Conservation (phyloP, 2,113 vertebrate species). For the Talpa occidentalis region DNA sequence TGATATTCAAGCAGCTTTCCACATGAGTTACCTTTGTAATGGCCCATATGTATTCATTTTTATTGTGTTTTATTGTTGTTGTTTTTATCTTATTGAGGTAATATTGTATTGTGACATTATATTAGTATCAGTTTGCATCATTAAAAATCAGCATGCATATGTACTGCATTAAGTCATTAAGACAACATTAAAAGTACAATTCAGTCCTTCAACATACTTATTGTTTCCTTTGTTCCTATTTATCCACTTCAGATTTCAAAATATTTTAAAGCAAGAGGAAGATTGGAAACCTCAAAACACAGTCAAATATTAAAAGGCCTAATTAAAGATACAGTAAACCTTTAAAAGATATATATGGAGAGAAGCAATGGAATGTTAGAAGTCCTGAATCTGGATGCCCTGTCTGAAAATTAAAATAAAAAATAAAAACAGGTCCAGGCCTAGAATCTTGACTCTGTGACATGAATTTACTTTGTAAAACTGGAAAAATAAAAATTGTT, state of each 20-base stretch:
- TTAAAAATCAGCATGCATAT: too few relatives aligned
- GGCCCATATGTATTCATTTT: not conserved
- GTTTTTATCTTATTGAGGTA: too few relatives aligned
- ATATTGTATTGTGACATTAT: too few relatives aligned
- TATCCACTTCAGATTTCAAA: not conserved
- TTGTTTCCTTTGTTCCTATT: not conserved
- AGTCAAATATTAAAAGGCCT: not conserved
- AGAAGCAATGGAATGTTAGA: not conserved
- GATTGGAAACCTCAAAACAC: constrained; percentile 6
- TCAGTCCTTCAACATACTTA: too few relatives aligned
- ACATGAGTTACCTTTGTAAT: not conserved
- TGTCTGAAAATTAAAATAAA: too few relatives aligned
- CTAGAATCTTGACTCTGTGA: not conserved
- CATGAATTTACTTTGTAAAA: not conserved
- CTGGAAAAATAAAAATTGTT: not conserved
- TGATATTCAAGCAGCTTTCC: not conserved
- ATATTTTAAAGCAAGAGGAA: not conserved
- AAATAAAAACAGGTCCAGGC: not conserved
- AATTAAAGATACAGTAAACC: not conserved
- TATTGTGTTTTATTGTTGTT: too few relatives aligned
- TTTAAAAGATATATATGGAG: not conserved
- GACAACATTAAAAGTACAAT: too few relatives aligned
- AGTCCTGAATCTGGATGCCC: not conserved
- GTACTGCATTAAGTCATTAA: too few relatives aligned
- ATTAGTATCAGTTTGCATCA: too few relatives aligned